These are phyloP conservation scores for Leptobrachium ailaonicum DNA, from an alignment of 2,113 vertebrate genomes.

Conservation along the genomic window DNA sequence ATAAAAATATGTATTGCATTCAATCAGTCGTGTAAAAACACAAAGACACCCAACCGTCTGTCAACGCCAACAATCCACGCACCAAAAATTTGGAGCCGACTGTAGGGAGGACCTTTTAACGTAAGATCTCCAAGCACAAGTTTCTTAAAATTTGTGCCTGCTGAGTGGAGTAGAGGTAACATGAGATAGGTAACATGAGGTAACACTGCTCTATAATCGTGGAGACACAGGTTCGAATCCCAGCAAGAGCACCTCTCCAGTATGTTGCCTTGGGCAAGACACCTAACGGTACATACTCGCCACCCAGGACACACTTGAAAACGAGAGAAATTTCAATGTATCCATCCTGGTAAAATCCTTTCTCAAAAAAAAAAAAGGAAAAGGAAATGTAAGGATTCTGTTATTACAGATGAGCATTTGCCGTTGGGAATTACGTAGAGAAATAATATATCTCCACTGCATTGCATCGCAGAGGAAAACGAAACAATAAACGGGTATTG, in stretches of 20 bases:
- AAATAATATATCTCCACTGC: not conserved
- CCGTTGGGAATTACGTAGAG: not conserved
- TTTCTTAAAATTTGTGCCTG: too few relatives aligned
- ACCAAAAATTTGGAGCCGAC: slow-evolving; percentile 49
- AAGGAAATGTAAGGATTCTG: not conserved
- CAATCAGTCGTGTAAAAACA: slow-evolving; percentile 64
- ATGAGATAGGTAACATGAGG: too few relatives aligned
- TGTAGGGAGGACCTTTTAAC: not conserved
- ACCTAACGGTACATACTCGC: too few relatives aligned
- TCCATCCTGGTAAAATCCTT: too few relatives aligned
- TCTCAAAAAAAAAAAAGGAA: too few relatives aligned
- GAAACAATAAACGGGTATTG: not conserved
- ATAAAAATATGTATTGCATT: slow-evolving; percentile 57
- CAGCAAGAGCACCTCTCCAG: too few relatives aligned
- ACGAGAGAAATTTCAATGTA: too few relatives aligned
- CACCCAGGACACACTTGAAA: too few relatives aligned
- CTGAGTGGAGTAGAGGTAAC: too few relatives aligned
- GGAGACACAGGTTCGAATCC: too few relatives aligned
- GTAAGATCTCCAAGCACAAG: not conserved
- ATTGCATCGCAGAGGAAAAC: not conserved
- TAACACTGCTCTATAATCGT: too few relatives aligned
- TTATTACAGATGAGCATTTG: not conserved
- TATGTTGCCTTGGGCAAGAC: too few relatives aligned
- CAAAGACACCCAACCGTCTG: slow-evolving; percentile 60
- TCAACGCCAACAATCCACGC: slow-evolving; percentile 46